These are phyloP conservation scores for Pleuronectes platessa DNA, from an alignment of 2,113 vertebrate species.

Conservation along the genomic window DNA sequence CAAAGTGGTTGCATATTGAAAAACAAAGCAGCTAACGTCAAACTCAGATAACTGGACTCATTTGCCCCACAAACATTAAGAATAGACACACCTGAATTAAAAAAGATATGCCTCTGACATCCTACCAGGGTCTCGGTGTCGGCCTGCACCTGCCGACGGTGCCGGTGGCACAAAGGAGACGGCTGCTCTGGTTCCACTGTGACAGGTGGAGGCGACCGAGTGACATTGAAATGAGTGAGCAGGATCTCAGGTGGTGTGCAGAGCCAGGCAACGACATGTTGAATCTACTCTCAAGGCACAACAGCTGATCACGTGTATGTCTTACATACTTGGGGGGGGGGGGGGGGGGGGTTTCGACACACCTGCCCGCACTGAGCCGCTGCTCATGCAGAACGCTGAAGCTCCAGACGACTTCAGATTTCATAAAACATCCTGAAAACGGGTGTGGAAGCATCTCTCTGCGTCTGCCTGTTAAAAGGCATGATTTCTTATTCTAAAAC, in stretches of 20 bases:
- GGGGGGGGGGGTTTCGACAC: conserved; percentile 46
- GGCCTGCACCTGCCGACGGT: conserved; percentile 17
- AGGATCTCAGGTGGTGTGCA: conserved; percentile 64
- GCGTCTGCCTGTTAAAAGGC: conserved; percentile 37
- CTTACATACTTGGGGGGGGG: conserved; percentile 84
- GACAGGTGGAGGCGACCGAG: conserved; percentile 9
- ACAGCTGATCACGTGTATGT: conserved; percentile 96
- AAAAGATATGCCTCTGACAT: conserved; percentile 69
- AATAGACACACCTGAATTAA: conserved; percentile 88
- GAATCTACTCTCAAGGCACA: conserved; percentile 99
- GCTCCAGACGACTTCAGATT: conserved; percentile 38
- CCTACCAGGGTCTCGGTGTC: conserved; percentile 45
- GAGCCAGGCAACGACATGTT: conserved; percentile 94
- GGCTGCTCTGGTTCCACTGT: not conserved
- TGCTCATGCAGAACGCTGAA: conserved; percentile 56
- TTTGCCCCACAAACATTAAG: conserved; percentile 82
- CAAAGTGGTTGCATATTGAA: conserved; percentile 99
- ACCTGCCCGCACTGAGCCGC: conserved; percentile 59
- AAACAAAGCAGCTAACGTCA: conserved; percentile 98
- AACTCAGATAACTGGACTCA: conserved; percentile 86
- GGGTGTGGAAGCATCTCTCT: conserved; percentile 56
- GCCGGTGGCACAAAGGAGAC: not conserved
- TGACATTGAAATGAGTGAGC: conserved; percentile 46
- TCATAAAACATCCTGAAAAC: conserved; percentile 16
- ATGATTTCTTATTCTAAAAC: conserved; percentile 71